Evolutionary conservation across 2,888 invertebrate genomes (phyloP).

Genomic region (Tetramorium bicarinatum): DNA sequence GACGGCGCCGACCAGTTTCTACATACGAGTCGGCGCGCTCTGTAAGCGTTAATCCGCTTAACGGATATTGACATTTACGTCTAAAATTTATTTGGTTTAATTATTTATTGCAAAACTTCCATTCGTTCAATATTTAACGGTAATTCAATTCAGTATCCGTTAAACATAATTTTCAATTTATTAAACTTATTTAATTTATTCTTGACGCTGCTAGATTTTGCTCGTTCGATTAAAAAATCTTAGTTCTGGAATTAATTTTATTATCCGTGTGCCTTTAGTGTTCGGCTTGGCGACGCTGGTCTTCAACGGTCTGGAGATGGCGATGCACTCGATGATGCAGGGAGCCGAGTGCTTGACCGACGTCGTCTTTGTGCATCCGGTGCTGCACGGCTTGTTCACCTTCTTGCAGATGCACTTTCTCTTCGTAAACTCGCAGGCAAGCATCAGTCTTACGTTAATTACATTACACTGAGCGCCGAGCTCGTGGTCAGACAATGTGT

Average conservation of each 20-base stretch:
- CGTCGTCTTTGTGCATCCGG: slow-evolving; percentile 87
- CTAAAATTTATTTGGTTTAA: not conserved
- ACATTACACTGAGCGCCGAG: slow-evolving; percentile 1
- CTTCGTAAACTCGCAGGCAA: slow-evolving; percentile 88
- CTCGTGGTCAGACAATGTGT: slow-evolving; percentile 31
- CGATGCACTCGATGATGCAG: slow-evolving; percentile 88
- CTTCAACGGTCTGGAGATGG: slow-evolving; percentile 88
- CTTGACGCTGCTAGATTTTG: not conserved
- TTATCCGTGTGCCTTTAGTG: slow-evolving; percentile 80
- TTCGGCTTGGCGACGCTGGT: slow-evolving; percentile 88
- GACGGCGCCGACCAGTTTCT: slow-evolving; percentile 87
- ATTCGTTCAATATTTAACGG: not conserved
- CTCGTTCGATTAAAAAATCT: not conserved
- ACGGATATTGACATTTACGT: not conserved
- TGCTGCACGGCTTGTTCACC: slow-evolving; percentile 88
- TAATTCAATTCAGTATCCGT: not conserved
- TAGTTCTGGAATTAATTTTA: not conserved
- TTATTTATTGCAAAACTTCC: not conserved
- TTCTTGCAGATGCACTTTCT: slow-evolving; percentile 89
- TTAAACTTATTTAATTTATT: not conserved
- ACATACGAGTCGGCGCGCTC: slow-evolving; percentile 87
- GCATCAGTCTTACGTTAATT: slow-evolving; percentile 35
- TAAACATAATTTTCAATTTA: not conserved
- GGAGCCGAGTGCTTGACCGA: slow-evolving; percentile 86
- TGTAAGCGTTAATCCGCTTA: slow-evolving; percentile 80